These are phyloP conservation scores for Parapristionchus giblindavisi DNA, from an alignment of 2,888 invertebrate genomes.

Conservation along the genomic window DNA sequence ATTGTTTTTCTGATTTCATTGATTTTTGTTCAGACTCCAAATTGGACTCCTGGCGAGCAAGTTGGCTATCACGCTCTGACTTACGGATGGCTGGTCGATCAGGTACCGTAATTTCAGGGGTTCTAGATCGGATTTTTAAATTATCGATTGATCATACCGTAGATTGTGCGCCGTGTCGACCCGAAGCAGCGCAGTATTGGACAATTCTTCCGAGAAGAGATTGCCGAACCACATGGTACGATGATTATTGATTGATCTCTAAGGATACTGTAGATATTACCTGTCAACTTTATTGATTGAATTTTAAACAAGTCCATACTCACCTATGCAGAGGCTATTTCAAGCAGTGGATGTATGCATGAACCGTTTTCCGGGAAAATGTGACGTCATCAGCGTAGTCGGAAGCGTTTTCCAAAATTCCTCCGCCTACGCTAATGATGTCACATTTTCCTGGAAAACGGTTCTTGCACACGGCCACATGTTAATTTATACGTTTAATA, in stretches of 20 bases:
- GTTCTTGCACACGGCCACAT: not conserved
- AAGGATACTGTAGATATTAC: not conserved
- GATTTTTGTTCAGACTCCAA: slow-evolving; percentile 52
- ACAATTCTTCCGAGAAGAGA: slow-evolving; percentile 65
- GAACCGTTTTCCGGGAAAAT: no score
- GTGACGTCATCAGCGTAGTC: no score
- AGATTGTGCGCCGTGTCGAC: slow-evolving; percentile 46
- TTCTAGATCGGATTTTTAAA: not conserved
- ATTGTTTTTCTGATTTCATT: not conserved
- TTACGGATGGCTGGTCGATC: slow-evolving; percentile 71
- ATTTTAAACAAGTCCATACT: no score
- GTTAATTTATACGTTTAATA: slow-evolving; percentile 21
- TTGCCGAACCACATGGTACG: slow-evolving; percentile 50
- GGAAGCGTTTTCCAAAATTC: no score
- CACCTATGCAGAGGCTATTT: no score
- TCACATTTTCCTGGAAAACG: no score
- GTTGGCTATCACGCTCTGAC: slow-evolving; percentile 72
- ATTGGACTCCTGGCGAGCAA: slow-evolving; percentile 62
- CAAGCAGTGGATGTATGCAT: no score
- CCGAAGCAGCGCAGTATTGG: slow-evolving; percentile 62
- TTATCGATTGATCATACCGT: slow-evolving; percentile 36
- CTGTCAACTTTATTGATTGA: no score
- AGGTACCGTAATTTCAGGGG: slow-evolving; percentile 54
- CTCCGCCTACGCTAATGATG: no score
- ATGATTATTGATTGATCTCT: no score